Conservation (phyloP, 1,140 invertebrate species). For the Saccostrea glomerata region DNA sequence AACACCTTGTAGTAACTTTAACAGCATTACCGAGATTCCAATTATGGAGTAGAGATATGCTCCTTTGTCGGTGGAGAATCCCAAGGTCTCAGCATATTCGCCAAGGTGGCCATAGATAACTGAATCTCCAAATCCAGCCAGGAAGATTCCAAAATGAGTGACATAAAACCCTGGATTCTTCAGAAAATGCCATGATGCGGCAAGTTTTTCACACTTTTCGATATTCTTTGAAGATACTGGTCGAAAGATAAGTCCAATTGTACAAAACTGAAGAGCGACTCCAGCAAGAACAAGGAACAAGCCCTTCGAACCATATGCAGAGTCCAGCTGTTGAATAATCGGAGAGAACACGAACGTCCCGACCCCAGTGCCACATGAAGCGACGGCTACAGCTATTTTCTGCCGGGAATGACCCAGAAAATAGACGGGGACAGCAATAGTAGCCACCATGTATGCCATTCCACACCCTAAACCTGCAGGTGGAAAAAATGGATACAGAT, state of each 20-base stretch:
- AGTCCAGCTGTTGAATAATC: conserved; percentile 16
- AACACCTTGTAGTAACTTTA: conserved; percentile 30
- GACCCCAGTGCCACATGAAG: conserved; percentile 89
- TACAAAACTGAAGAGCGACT: conserved; percentile 25
- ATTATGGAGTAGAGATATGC: conserved; percentile 39
- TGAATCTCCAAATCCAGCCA: conserved; percentile 19
- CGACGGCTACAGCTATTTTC: conserved; percentile 93
- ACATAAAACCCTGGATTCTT: conserved; percentile 28
- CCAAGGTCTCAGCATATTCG: conserved; percentile 17
- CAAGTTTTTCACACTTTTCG: conserved; percentile 21
- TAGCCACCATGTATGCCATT: conserved; percentile 93
- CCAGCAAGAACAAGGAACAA: conserved; percentile 41
- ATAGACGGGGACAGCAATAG: conserved; percentile 94
- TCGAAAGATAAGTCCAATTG: conserved; percentile 8
- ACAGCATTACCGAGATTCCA: conserved; percentile 30
- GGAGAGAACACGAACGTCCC: conserved; percentile 78
- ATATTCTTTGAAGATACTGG: neutral
- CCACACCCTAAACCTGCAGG: conserved; percentile 91
- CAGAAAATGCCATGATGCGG: conserved; percentile 23
- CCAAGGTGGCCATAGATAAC: conserved; percentile 45
- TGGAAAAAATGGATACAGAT: too few relatives aligned
- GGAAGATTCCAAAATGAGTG: conserved; percentile 16
- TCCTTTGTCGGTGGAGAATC: neutral
- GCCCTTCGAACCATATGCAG: conserved; percentile 6
- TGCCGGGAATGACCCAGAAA: conserved; percentile 84